Percentiles rank a stretch among this genome's conserved stretches.
Evolutionary conservation across 92 coral and sea anemone species (phyloP).

Genomic region (Epizoanthus stellaris): DNA sequence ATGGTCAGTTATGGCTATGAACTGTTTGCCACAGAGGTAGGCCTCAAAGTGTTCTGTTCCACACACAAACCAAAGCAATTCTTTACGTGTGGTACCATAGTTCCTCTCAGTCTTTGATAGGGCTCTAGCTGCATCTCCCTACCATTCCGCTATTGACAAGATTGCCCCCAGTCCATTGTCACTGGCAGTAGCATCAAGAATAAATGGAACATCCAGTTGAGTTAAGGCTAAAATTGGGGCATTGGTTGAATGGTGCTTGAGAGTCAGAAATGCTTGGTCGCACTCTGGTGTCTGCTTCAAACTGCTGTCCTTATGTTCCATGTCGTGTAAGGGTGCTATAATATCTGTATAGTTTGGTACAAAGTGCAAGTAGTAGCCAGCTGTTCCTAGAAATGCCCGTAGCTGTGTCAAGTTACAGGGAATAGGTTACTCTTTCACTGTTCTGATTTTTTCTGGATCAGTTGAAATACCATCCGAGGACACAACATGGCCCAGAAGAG

Average conservation of each 20-base stretch:
- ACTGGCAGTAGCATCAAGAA: constrained; percentile 48
- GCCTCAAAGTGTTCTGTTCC: constrained; percentile 23
- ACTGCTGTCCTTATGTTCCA: constrained; percentile 2
- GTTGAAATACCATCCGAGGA: constrained; percentile 27
- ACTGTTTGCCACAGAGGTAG: neutral
- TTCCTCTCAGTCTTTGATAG: constrained; percentile 21
- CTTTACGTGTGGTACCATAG: constrained; percentile 16
- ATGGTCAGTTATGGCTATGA: constrained; percentile 28
- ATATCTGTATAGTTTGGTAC: constrained; percentile 44
- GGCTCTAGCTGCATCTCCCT: no score
- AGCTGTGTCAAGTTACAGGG: constrained; percentile 22
- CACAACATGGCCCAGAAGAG: constrained; percentile 39
- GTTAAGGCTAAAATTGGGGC: constrained; percentile 34
- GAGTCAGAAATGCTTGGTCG: constrained; percentile 35
- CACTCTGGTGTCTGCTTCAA: constrained; percentile 33
- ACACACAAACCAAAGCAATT: constrained; percentile 26
- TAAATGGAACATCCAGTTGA: constrained; percentile 25
- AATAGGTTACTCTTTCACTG: constrained; percentile 28
- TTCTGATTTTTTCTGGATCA: constrained; percentile 44
- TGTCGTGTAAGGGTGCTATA: constrained; percentile 39
- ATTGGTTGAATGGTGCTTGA: neutral
- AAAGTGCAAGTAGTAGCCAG: constrained; percentile 48
- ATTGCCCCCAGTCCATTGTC: constrained; percentile 29
- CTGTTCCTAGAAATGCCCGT: constrained; percentile 37
- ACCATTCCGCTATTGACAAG: neutral